phyloP scores from a whole-genome alignment of 2,113 vertebrate genomes.

The Lasiurus cinereus region DNA sequence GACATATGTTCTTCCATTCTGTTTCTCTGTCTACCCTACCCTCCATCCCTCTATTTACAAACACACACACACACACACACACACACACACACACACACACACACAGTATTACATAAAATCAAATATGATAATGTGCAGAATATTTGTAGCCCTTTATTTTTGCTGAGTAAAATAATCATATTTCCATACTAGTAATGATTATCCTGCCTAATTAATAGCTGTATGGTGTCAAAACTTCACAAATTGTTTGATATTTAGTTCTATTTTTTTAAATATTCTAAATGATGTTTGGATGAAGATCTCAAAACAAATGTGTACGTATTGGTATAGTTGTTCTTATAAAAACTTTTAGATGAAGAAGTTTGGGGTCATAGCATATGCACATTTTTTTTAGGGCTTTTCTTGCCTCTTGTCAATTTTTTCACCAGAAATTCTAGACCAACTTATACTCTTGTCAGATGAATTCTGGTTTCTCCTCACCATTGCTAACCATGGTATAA shows the following conservation, averaged over 20 bases:
- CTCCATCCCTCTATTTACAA: neutral
- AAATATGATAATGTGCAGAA: neutral
- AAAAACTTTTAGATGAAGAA: neutral
- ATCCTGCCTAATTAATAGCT: neutral
- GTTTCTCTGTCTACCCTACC: neutral
- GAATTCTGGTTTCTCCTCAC: neutral
- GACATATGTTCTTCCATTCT: neutral
- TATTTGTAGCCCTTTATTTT: neutral
- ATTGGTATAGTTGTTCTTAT: neutral
- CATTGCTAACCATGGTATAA: neutral
- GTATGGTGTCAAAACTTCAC: neutral
- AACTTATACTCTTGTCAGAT: neutral
- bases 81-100: neutral
- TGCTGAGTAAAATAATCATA: neutral
- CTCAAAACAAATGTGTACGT: neutral
- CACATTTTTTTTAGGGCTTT: neutral
- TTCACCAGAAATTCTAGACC: neutral
- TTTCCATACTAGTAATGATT: slow-evolving; percentile 5
- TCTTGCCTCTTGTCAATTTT: neutral
- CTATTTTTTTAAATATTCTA: slow-evolving; percentile 11
- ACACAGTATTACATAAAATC: neutral
- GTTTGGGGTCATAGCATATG: neutral
- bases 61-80: no score
- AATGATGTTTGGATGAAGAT: slow-evolving; percentile 32
- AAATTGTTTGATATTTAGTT: slow-evolving; percentile 48